Base-by-base conservation (phyloP, 2,888 invertebrate genomes). In the Agrotis puta region DNA sequence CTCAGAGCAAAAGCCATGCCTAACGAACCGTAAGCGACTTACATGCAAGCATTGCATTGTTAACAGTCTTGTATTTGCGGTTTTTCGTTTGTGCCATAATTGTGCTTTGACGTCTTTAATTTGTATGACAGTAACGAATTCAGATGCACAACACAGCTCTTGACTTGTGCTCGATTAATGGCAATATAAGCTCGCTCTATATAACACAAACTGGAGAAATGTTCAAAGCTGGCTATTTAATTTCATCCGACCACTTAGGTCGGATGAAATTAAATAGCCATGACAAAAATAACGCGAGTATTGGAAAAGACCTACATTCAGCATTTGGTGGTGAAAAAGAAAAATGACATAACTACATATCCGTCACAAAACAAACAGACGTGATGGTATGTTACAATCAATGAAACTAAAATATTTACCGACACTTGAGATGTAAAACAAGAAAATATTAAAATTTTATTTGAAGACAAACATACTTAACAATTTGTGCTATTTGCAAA, bases 21-120 rank as follows among this genome's bases (percentile, higher is more conserved):
- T 80, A 83, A 83, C 73, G 71, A 85, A 76, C 70, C 71, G 73
- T 64, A 75, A 72, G 64, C 67, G 69, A 70, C 73, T 76, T 69
- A 76, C 59, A 59, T 73, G 68, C 72, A 58, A 66, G 67, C 57
- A 79, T 68, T 82, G 70, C 69, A 63, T 54, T 85, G 70, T 68
- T 58, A 79, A 70, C 69, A 33, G 64, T 65, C 66, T 65, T 24
- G 27, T 24, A 18, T 67, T 79, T 73, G 11, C 18, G 24, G 45
- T 56, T 51, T 39, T 62, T 54, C 27, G 22, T 71, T 53, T 43
- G 5, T 14, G 24, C n/a, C 33, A 58, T 16, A 63, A 51, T n/a
- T 20, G 43, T 14, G n/a, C 3, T 14, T 39, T 45, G 11, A 20
- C 18, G 20, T 18, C 54, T 22, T 33, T n/a, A 0, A 50, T 27